Conservation (phyloP, 1,140 invertebrate genomes). For the Anastrepha obliqua region DNA sequence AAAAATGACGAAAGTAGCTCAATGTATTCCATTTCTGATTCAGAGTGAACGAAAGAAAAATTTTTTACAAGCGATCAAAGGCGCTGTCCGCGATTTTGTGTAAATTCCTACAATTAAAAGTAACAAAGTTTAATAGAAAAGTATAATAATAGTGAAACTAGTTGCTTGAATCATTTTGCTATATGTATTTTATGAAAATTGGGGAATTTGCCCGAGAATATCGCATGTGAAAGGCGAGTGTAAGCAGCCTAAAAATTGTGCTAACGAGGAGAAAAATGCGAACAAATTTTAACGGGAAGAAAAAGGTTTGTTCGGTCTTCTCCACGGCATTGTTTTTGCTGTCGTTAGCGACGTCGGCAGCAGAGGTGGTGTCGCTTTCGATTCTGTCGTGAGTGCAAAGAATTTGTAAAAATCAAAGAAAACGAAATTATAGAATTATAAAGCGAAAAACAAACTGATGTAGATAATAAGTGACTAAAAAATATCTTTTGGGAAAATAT, state of each 20-base stretch:
- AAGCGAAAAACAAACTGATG: neutral
- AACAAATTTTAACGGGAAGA: conserved; percentile 52
- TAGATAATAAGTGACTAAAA: neutral
- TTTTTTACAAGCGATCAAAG: conserved; percentile 41
- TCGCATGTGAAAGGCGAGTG: conserved; percentile 6
- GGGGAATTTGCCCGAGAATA: neutral
- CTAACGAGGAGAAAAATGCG: conserved; percentile 43
- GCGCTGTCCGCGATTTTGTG: conserved; percentile 33
- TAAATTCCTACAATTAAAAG: conserved; percentile 28
- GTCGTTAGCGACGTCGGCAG: conserved; percentile 34
- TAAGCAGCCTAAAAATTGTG: conserved; percentile 17
- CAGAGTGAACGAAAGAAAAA: conserved; percentile 55
- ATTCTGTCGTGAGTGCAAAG: conserved; percentile 41
- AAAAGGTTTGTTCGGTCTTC: conserved; percentile 47
- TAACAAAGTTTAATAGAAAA: conserved; percentile 24
- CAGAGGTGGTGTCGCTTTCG: conserved; percentile 35
- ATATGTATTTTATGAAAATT: conserved; percentile 16
- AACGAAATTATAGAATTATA: neutral
- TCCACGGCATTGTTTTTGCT: conserved; percentile 31
- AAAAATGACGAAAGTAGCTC: conserved; percentile 42
- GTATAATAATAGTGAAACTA: conserved; percentile 4
- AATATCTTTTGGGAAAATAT: neutral
- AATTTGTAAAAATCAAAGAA: conserved; percentile 29
- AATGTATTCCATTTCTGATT: conserved; percentile 54
- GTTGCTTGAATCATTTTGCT: neutral